Evolutionary conservation across 1,140 invertebrate genomes (phyloP).

Genomic region (Hycleus cichorii): DNA sequence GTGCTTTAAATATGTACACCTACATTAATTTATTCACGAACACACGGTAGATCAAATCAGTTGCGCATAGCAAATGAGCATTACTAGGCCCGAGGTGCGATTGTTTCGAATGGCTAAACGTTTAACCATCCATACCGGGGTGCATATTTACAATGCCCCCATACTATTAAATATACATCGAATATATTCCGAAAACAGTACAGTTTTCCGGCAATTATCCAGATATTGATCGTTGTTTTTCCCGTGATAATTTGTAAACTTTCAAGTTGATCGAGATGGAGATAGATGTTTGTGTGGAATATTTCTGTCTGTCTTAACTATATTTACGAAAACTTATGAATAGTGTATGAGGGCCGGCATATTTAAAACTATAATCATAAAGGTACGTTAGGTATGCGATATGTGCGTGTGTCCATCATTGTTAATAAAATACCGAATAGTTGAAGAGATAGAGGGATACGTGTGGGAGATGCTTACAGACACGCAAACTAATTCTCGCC

Average conservation of each 20-base stretch:
- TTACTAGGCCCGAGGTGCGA: slow-evolving; percentile 23
- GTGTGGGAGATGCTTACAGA: neutral
- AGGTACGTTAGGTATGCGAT: neutral
- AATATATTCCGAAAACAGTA: neutral
- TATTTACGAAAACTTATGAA: too few relatives aligned
- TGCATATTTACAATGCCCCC: slow-evolving; percentile 19
- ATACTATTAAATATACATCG: neutral
- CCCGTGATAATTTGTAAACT: too few relatives aligned
- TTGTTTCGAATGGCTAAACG: slow-evolving; percentile 25
- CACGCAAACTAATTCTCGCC: neutral
- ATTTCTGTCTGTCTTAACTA: too few relatives aligned
- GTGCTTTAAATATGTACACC: slow-evolving; percentile 14
- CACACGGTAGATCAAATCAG: slow-evolving; percentile 28
- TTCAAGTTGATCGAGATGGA: too few relatives aligned
- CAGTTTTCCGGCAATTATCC: neutral
- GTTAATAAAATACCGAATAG: too few relatives aligned
- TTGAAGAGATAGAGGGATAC: too few relatives aligned
- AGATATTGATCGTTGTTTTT: too few relatives aligned
- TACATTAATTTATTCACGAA: slow-evolving; percentile 28
- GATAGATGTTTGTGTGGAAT: too few relatives aligned
- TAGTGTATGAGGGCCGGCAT: too few relatives aligned
- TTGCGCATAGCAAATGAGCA: slow-evolving; percentile 32
- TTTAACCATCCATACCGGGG: slow-evolving; percentile 18
- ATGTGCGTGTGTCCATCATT: neutral
- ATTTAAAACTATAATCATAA: neutral